These are phyloP conservation scores for Apoderus coryli DNA, from an alignment of 2,888 invertebrate genomes.

Conservation along the genomic window DNA sequence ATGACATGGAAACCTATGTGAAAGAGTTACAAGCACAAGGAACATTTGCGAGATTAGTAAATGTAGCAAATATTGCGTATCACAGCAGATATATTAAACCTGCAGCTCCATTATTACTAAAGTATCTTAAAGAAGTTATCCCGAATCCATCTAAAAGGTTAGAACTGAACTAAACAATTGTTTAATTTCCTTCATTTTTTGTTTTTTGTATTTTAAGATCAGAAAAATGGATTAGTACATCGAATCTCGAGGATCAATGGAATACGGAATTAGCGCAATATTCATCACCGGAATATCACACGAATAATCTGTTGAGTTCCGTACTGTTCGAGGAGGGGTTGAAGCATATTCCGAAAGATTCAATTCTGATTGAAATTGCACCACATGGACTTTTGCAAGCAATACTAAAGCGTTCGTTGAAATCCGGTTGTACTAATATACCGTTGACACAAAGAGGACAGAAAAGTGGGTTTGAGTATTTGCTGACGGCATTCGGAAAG, in stretches of 20 bases:
- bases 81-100: constrained; percentile 67
- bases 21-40: constrained; percentile 45
- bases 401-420: constrained; percentile 64
- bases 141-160: constrained; percentile 30
- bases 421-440: constrained; percentile 54
- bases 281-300: constrained; percentile 52
- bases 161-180: no score
- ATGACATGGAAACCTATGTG: constrained; percentile 44
- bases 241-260: constrained; percentile 46
- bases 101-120: constrained; percentile 31
- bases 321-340: constrained; percentile 74
- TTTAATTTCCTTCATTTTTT: no score
- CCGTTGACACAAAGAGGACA: constrained; percentile 60
- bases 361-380: constrained; percentile 76
- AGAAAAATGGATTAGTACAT: constrained; percentile 49
- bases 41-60: constrained; percentile 70
- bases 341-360: constrained; percentile 62
- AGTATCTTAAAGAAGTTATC: constrained; percentile 34
- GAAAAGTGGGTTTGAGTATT: constrained; percentile 45
- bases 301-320: constrained; percentile 49
- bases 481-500: constrained; percentile 52
- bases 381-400: constrained; percentile 83
- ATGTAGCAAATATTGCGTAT: constrained; percentile 78
- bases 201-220: no score
- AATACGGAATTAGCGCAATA: constrained; percentile 37